A percentile compares a stretch with the other conserved stretches of the same genome.
Evolutionary conservation across 2,113 vertebrate species (phyloP).

Genomic region (Ascaphus truei): DNA sequence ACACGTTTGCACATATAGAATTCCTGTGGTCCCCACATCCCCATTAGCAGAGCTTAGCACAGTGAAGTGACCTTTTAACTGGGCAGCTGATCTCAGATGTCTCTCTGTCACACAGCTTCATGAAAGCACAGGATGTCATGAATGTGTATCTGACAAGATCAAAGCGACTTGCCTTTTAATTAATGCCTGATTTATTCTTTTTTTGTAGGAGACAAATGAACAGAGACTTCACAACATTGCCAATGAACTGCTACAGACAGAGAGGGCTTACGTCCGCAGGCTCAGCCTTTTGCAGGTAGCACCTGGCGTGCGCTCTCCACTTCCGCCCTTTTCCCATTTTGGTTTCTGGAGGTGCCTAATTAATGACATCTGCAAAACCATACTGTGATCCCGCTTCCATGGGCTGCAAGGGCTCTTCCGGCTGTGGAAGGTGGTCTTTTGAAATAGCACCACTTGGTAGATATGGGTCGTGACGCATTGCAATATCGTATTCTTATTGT

Average conservation of each 20-base stretch:
- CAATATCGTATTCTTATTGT: too few relatives aligned
- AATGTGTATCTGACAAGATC: background rate
- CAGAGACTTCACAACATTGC: constrained; percentile 94
- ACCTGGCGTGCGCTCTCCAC: too few relatives aligned
- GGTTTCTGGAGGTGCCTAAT: too few relatives aligned
- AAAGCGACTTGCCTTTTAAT: background rate
- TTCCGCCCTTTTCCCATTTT: too few relatives aligned
- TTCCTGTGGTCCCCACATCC: background rate
- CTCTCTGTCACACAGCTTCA: background rate
- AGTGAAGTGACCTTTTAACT: constrained; percentile 4
- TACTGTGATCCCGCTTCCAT: too few relatives aligned
- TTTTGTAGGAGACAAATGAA: constrained; percentile 84
- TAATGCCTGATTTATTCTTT: background rate
- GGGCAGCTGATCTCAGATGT: background rate
- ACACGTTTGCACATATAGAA: too few relatives aligned
- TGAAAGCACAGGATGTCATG: background rate
- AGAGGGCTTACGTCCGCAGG: constrained; percentile 86
- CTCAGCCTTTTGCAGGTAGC: constrained; percentile 81
- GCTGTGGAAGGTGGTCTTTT: too few relatives aligned
- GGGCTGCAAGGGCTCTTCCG: too few relatives aligned
- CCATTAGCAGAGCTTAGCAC: background rate
- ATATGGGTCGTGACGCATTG: too few relatives aligned
- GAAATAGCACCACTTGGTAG: too few relatives aligned
- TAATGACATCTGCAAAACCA: too few relatives aligned
- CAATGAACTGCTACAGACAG: constrained; percentile 89